Evolutionary conservation across 1,140 invertebrate genomes (phyloP).

Genomic region (Drosophila eugracilis): DNA sequence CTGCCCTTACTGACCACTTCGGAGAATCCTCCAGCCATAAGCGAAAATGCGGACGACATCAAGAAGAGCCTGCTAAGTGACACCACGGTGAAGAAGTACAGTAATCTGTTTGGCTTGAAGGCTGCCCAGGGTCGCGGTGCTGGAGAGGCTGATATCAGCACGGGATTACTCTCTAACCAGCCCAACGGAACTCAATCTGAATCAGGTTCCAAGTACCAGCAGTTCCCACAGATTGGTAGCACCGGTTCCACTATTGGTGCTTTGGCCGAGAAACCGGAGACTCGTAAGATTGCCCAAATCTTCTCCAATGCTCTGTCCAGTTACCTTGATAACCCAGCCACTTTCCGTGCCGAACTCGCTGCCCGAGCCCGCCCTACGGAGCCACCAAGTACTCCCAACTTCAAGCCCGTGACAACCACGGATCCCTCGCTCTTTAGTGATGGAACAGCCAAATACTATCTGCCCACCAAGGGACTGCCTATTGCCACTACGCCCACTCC

Average conservation of each 20-base stretch:
- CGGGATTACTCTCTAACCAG: constrained; percentile 35
- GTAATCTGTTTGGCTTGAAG: constrained; percentile 85
- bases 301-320: constrained; percentile 92
- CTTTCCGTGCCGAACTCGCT: constrained; percentile 90
- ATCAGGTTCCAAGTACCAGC: constrained; percentile 43
- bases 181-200: constrained; percentile 42
- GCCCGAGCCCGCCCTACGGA: constrained; percentile 91
- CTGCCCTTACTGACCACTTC: constrained; percentile 66
- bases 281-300: constrained; percentile 91
- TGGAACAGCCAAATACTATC: constrained; percentile 75
- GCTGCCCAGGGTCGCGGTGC: constrained; percentile 28
- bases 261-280: constrained; percentile 87
- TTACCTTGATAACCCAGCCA: constrained; percentile 92
- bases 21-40: constrained; percentile 56
- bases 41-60: constrained; percentile 78
- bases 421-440: constrained; percentile 68
- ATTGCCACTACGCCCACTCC: constrained; percentile 78
- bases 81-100: constrained; percentile 87
- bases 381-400: constrained; percentile 86
- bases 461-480: constrained; percentile 73
- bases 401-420: constrained; percentile 64
- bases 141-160: constrained; percentile 34
- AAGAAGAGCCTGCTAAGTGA: constrained; percentile 86
- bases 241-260: constrained; percentile 66
- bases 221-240: constrained; percentile 79